These are phyloP conservation scores for Hemistola chrysoprasaria DNA, from an alignment of 2,888 invertebrate genomes.

Conservation along the genomic window DNA sequence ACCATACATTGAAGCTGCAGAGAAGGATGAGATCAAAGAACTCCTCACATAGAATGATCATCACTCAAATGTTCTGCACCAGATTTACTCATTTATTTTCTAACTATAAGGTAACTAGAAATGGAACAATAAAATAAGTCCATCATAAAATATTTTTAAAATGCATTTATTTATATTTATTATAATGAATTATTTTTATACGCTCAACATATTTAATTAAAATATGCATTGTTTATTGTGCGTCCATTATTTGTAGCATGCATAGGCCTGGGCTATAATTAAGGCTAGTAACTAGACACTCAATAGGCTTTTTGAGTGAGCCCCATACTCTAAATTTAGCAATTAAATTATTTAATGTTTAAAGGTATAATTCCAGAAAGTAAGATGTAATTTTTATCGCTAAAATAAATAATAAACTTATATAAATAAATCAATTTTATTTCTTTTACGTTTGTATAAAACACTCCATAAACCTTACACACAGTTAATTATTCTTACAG, in stretches of 20 bases:
- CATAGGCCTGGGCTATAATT: conserved; percentile 43
- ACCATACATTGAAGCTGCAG: conserved; percentile 93
- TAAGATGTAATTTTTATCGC: conserved; percentile 71
- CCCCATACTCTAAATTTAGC: conserved; percentile 69
- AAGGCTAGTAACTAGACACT: conserved; percentile 21
- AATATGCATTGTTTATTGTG: conserved; percentile 61
- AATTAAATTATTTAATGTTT: conserved; percentile 69
- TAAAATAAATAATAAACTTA: conserved; percentile 58
- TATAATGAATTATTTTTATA: conserved; percentile 76
- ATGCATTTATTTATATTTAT: conserved; percentile 78
- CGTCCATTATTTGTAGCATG: conserved; percentile 63
- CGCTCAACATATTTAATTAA: conserved; percentile 58
- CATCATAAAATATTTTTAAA: conserved; percentile 69
- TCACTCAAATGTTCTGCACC: conserved; percentile 31
- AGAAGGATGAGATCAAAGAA: conserved; percentile 94
- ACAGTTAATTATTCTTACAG: too few relatives aligned
- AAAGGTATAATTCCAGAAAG: conserved; percentile 61
- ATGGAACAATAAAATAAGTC: conserved; percentile 49
- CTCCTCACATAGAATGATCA: conserved; percentile 74
- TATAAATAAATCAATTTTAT: conserved; percentile 36
- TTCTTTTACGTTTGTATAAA: conserved; percentile 19
- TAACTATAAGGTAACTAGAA: conserved; percentile 56
- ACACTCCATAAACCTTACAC: too few relatives aligned
- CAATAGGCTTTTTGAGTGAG: conserved; percentile 30
- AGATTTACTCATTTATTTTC: conserved; percentile 55